Base-by-base conservation (phyloP, 1,140 invertebrate species). In the Aphelinus atriplicis region DNA sequence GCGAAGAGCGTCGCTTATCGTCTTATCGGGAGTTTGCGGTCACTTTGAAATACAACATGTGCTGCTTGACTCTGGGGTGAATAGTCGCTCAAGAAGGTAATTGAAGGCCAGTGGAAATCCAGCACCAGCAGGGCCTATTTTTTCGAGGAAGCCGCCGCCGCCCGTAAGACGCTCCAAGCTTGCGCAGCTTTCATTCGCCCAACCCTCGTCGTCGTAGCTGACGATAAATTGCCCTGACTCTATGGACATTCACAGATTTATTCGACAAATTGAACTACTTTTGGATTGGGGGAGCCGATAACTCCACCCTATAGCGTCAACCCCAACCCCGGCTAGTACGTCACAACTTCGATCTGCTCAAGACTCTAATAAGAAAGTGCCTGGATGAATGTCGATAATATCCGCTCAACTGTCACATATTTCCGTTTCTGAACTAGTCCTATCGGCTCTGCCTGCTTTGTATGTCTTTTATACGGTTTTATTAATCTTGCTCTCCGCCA, bases 181-280 rank as follows among this genome's bases (percentile, higher is more conserved):
- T 26, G 26, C 26, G 42, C 48, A n/a, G 50, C 65, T 67, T 67
- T 56, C 65, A 56, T 67, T 56, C 7, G 1, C 9, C 62, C 42
- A 7, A n/a, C 62, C 60, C 26, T 3, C 6, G 26, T 10, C 10
- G 6, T 53, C 50, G 51, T 43, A 7, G 9, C 65, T 7, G 43
- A 53, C 64, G 64, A 68, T 68, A 68, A 68, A 68, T 68, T 48
- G 53, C 66, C 46, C 46, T 7, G 45, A 45, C 64, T 66, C 51
- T 48, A 68, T 68, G 56, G 66, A 68, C 66, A 68, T 47, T 68
- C 55, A 3, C 46, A 68, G 66, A 68, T 68, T 68, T 68, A 68
- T 68, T 68, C 66, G 66, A 58, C 55, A 68, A 68, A 68, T 68
- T 68, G 66, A 68, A 68, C 55, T 58, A 68, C 66, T 68, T 68